phyloP scores from a whole-genome alignment of 2,888 invertebrate species.

The Lapara coniferarum region DNA sequence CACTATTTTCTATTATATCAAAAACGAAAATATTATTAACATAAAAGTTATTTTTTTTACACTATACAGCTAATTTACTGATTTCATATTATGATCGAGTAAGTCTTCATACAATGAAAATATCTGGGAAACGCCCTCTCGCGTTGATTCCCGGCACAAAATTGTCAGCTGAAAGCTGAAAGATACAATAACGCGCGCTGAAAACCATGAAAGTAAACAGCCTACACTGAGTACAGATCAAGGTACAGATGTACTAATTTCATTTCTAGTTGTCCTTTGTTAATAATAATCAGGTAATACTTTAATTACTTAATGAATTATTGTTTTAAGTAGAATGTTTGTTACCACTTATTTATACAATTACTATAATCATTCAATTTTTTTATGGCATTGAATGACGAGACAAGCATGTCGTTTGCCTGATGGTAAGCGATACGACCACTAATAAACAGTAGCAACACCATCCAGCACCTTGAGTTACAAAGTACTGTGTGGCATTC shows the following conservation, averaged over 20 bases:
- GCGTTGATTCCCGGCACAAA: conserved; percentile 45
- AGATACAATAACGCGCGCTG: conserved; percentile 45
- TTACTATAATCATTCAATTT: no score
- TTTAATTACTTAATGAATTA: background rate
- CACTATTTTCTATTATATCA: no score
- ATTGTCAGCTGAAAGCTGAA: conserved; percentile 58
- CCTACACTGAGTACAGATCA: background rate
- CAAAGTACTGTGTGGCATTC: no score
- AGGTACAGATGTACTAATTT: background rate
- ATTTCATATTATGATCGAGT: background rate
- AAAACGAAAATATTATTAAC: no score
- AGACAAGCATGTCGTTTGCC: no score
- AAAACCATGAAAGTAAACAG: conserved; percentile 31
- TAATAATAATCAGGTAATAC: background rate
- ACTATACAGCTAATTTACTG: background rate
- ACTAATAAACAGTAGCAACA: no score
- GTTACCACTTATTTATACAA: no score
- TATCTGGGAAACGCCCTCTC: conserved; percentile 56
- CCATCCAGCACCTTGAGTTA: no score
- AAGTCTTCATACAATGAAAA: background rate
- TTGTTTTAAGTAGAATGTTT: no score
- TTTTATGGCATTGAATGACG: no score
- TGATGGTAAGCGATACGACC: no score
- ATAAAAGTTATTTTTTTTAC: no score
- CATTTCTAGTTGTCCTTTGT: background rate